A percentile compares a stretch with the other conserved stretches of the same genome.
Evolutionary conservation across 2,113 vertebrate genomes (phyloP).

Genomic region (Benitochromis conjunctus): DNA sequence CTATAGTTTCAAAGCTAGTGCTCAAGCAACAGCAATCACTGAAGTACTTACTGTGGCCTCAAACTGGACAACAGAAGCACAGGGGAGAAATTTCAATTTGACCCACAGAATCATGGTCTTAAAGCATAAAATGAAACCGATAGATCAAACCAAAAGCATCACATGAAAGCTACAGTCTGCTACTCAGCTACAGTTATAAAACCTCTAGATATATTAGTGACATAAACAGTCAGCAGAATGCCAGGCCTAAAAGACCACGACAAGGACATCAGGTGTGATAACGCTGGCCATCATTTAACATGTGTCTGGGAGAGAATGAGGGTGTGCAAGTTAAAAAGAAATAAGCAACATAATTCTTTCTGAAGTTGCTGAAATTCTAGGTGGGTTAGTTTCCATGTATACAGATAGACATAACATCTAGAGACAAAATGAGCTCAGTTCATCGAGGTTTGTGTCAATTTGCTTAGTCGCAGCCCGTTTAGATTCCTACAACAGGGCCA

Average conservation of each 20-base stretch:
- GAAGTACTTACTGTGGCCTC: neutral
- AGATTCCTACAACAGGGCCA: too few species aligned
- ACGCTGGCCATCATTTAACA: neutral
- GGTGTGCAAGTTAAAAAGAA: neutral
- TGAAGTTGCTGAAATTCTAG: neutral
- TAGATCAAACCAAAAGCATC: neutral
- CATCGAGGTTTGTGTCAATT: too few species aligned
- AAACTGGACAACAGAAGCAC: neutral
- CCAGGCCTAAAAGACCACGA: neutral
- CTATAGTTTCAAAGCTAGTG: neutral
- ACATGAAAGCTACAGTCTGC: neutral
- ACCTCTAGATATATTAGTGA: neutral
- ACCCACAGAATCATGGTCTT: neutral
- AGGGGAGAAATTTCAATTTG: neutral
- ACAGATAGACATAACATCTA: neutral
- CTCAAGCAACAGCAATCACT: neutral
- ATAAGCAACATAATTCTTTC: neutral
- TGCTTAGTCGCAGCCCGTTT: too few species aligned
- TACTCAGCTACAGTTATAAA: neutral
- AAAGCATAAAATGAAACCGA: neutral
- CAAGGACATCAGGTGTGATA: neutral
- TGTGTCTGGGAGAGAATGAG: neutral
- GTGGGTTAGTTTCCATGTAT: neutral
- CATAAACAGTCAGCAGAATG: neutral
- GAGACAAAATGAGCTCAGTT: neutral